phyloP scores from a whole-genome alignment of 92 coral and sea anemone genomes.

The Paragorgia papillata region DNA sequence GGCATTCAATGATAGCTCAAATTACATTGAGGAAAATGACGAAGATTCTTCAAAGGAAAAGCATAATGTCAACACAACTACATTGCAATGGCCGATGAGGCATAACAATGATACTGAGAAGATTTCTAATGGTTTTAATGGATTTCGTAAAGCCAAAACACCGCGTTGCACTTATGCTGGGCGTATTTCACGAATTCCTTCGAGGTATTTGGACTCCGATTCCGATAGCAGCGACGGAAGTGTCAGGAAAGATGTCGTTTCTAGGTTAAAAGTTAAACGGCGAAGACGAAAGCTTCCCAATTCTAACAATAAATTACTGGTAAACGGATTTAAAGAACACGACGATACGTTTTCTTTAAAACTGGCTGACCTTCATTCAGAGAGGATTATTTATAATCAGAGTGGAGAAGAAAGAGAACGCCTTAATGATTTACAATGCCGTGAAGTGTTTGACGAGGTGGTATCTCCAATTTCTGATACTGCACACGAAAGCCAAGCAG shows the following conservation, averaged over 20 bases:
- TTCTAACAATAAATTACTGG: slow-evolving; percentile 38
- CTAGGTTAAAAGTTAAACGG: slow-evolving; percentile 24
- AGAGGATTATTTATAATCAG: neutral
- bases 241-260: slow-evolving; percentile 27
- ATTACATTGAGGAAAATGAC: slow-evolving; percentile 54
- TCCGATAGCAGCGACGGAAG: slow-evolving; percentile 66
- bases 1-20: slow-evolving; percentile 59
- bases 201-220: slow-evolving; percentile 91
- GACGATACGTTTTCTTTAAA: slow-evolving; percentile 18
- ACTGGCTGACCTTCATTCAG: slow-evolving; percentile 4
- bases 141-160: slow-evolving; percentile 69
- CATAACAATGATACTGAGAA: slow-evolving; percentile 74
- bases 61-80: slow-evolving; percentile 86
- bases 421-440: slow-evolving; percentile 8
- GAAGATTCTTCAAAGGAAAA: slow-evolving; percentile 75
- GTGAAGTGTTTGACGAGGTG: slow-evolving; percentile 20
- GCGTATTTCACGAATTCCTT: slow-evolving; percentile 83
- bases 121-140: slow-evolving; percentile 67
- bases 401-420: slow-evolving; percentile 42
- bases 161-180: slow-evolving; percentile 86
- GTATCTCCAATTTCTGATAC: slow-evolving; percentile 37
- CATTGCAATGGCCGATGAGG: slow-evolving; percentile 98
- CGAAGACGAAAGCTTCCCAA: slow-evolving; percentile 23
- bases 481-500: slow-evolving; percentile 9
- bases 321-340: slow-evolving; percentile 46